These are phyloP conservation scores for Dipus sagitta DNA, from an alignment of 2,797 vertebrate genomes.

Conservation along the genomic window DNA sequence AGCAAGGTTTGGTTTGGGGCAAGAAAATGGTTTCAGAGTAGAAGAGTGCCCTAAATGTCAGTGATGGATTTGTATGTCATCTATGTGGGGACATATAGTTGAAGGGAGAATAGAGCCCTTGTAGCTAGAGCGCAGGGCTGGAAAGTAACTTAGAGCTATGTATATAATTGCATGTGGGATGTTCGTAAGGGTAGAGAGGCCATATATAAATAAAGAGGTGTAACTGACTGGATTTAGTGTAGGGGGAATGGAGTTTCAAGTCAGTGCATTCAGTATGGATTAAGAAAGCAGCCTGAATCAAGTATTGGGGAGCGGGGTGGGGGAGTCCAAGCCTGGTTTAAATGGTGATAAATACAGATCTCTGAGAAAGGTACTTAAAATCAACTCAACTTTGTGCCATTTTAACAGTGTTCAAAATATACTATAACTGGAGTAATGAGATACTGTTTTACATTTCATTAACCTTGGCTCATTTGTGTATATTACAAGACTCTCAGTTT, in stretches of 20 bases:
- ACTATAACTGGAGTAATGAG: constrained; percentile 39
- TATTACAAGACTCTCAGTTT: not conserved
- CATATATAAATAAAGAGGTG: constrained; percentile 12
- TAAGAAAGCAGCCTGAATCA: constrained; percentile 16
- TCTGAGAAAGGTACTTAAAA: constrained; percentile 25
- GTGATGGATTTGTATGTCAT: not conserved
- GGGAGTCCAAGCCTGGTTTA: not conserved
- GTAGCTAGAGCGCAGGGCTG: not conserved
- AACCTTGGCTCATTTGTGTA: not conserved
- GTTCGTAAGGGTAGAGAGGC: constrained; percentile 57
- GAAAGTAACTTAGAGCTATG: constrained; percentile 64
- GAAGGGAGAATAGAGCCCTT: constrained; percentile 14
- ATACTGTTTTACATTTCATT: constrained; percentile 37
- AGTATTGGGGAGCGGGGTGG: not conserved
- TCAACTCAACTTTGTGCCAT: constrained; percentile 49
- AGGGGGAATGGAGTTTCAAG: constrained; percentile 8
- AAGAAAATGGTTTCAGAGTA: not conserved
- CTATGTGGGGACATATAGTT: not conserved
- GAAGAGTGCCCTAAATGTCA: not conserved
- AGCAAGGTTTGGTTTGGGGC: not conserved
- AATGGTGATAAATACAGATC: constrained; percentile 45
- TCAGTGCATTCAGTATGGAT: not conserved
- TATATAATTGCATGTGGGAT: constrained; percentile 57
- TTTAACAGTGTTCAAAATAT: constrained; percentile 39
- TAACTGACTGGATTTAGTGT: not conserved